Conservation (phyloP, 2,113 vertebrate genomes). For the Damaliscus lunatus region DNA sequence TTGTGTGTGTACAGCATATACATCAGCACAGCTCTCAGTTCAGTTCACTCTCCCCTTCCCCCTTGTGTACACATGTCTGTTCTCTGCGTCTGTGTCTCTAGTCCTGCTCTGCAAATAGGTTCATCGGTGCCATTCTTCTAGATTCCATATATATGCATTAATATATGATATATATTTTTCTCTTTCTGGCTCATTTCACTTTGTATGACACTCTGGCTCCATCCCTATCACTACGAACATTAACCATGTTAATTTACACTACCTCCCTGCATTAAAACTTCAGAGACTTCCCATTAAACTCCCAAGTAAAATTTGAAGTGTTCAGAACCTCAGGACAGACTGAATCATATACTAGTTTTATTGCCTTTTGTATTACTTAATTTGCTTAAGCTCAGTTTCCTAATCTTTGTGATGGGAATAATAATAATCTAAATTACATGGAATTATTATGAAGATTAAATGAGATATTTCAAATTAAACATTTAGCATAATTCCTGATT, state of each 20-base stretch:
- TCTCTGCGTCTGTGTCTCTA: neutral
- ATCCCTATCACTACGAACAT: neutral
- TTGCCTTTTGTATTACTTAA: neutral
- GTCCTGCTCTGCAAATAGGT: neutral
- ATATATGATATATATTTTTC: neutral
- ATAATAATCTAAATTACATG: neutral
- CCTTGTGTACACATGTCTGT: neutral
- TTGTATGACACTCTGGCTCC: neutral
- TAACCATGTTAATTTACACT: neutral
- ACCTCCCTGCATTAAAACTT: neutral
- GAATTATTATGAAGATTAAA: neutral
- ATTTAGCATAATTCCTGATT: neutral
- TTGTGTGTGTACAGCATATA: neutral
- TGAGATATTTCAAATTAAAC: conserved; percentile 32
- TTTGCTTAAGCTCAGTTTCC: neutral
- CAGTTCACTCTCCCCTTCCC: neutral
- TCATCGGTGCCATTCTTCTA: neutral
- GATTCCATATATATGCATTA: neutral
- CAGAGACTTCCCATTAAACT: neutral
- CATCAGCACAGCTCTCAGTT: neutral
- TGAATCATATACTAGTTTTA: neutral
- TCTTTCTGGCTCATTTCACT: neutral
- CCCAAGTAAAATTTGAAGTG: neutral
- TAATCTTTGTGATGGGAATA: conserved; percentile 22
- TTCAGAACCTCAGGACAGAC: neutral